Evolutionary conservation across 2,113 vertebrate species (phyloP), one percentile per base, ranked within the genome.

Genomic region (Apteryx owenii): DNA sequence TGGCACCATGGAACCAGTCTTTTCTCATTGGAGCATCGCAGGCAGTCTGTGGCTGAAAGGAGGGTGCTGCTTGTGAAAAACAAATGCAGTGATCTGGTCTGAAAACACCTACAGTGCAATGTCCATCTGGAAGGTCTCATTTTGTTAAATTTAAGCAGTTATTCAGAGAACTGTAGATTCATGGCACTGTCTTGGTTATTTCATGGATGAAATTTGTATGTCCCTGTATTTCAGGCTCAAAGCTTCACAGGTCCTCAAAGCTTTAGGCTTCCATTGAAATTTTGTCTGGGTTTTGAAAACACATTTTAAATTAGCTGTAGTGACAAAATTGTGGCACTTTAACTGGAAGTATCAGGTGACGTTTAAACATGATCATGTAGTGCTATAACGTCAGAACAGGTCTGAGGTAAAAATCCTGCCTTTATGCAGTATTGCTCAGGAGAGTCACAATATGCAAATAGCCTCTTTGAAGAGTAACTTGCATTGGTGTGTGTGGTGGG

Each of bases 341-440:
- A 97, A 89, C 95, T 89, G 97, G 96, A 97, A 96, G 96, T 96
- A 97, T 95, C 87, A 66, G 95, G 88, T 97, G 97, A 95, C 96
- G 97, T 98, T 98, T 97, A 96, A 97, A 84, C 68, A 38, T 19
- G 70, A 88, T 96, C 88, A 64, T 96, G 79, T 86, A 83, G 69
- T 31, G 64, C 46, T 68, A 66, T 92, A 91, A 92, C 96, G 97
- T 97, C 96, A 97, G 81, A 86, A 84, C 44, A 76, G 86, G 81
- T 94, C 90, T 77, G 82, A 91, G 93, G 95, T 96, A 95, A 82
- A 95, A 97, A 71, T 31, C 33, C 22, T 95, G 54, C 85, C 92
- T 83, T 65, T 44, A n/a, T 70, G 78, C 76, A 66, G 0, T n/a
- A 36, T 61, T 42, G 11, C 20, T 85, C 61, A 60, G 42, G 48